Percentiles rank a stretch among this genome's conserved stretches.
phyloP scores from a whole-genome alignment of 2,797 vertebrate species.

The Xerus rutilus region DNA sequence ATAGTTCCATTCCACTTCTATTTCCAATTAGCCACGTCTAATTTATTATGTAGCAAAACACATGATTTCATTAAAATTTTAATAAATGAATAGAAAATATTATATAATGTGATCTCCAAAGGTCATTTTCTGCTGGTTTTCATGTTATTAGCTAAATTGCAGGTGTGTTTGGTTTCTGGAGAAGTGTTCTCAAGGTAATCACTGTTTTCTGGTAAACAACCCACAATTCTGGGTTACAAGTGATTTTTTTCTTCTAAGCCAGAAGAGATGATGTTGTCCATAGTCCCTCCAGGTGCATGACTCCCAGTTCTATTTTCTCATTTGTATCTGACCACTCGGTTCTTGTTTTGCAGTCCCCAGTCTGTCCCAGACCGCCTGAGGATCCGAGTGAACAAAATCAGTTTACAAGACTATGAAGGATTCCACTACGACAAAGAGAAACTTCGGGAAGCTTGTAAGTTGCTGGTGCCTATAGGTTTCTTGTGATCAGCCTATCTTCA shows the following conservation, averaged over 20 bases:
- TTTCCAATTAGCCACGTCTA: background rate
- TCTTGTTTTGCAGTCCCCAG: slow-evolving; percentile 93
- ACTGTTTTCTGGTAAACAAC: background rate
- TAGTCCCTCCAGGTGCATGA: background rate
- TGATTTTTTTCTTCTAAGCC: background rate
- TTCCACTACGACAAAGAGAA: slow-evolving; percentile 98
- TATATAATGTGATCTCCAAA: background rate
- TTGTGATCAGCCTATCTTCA: background rate
- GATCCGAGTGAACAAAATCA: slow-evolving; percentile 97
- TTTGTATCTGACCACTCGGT: slow-evolving; percentile 46
- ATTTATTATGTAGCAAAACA: background rate
- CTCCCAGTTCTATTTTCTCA: fast-evolving
- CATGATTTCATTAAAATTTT: background rate
- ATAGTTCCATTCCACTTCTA: background rate
- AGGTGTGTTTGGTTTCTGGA: background rate
- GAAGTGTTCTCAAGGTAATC: background rate
- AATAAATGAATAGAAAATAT: background rate
- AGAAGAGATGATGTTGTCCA: background rate
- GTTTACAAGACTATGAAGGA: slow-evolving; percentile 96
- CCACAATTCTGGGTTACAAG: background rate
- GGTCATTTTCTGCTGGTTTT: background rate
- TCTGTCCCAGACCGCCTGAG: slow-evolving; percentile 96
- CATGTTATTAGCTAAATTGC: background rate
- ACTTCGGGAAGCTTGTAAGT: slow-evolving; percentile 97
- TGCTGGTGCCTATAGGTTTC: slow-evolving; percentile 40